Percentiles rank a stretch among this genome's conserved stretches.
phyloP scores from a whole-genome alignment of 2,888 invertebrate species.

The Lasioglossum marginatum region DNA sequence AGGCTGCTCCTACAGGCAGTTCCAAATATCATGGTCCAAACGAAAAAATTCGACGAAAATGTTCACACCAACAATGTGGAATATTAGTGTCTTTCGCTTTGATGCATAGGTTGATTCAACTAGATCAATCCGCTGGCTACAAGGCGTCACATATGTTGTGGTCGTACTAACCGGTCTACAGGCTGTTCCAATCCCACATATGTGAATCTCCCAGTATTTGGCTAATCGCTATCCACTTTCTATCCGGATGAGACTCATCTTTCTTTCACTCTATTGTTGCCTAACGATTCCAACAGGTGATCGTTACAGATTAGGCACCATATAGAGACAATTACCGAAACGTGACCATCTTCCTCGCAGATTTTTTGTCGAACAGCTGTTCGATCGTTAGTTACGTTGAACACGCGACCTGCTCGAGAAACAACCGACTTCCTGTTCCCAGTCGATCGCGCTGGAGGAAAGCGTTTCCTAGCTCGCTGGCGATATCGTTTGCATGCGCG shows the following conservation, averaged over 20 bases:
- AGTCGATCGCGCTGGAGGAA: constrained; percentile 39
- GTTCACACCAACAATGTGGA: background rate
- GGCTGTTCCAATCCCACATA: background rate
- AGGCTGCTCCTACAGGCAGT: background rate
- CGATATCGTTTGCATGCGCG: constrained; percentile 28
- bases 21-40: background rate
- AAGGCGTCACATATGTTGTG: background rate
- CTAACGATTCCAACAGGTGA: background rate
- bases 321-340: background rate
- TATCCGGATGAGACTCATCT: background rate
- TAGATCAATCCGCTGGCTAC: background rate
- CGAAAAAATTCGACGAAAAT: background rate
- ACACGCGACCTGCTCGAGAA: constrained; percentile 9
- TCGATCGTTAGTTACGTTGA: background rate
- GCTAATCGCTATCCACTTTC: background rate
- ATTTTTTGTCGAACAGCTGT: background rate
- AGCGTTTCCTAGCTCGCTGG: constrained; percentile 39
- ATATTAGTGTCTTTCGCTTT: background rate
- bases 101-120: background rate
- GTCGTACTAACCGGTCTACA: background rate
- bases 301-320: background rate
- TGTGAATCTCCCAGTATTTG: background rate
- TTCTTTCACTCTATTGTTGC: background rate
- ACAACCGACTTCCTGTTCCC: constrained; percentile 30
- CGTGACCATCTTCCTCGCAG: background rate